Conservation (phyloP, 2,113 vertebrate genomes). For the Geococcyx californianus region DNA sequence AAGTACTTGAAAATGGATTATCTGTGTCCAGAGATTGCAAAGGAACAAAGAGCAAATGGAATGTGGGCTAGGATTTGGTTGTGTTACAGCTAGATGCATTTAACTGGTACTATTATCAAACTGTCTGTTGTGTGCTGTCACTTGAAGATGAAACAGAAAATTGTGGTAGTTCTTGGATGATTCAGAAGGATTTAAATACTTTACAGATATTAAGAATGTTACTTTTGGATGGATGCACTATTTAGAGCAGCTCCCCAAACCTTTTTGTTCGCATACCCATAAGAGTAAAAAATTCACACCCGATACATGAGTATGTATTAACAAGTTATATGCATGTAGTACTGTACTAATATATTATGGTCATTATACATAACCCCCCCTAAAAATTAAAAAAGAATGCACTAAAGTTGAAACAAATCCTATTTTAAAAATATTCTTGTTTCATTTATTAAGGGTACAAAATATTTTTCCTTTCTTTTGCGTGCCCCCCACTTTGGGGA, state of each 20-base stretch:
- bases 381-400: not conserved
- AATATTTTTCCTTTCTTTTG: not conserved
- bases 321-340: not conserved
- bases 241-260: not conserved
- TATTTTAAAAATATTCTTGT: not conserved
- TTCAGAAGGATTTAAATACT: not conserved
- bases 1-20: not conserved
- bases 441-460: not conserved
- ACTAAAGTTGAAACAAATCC: not conserved
- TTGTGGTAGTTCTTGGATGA: not conserved
- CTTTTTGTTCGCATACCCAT: not conserved
- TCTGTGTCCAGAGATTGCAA: not conserved
- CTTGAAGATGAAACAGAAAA: not conserved
- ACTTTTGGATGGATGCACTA: not conserved
- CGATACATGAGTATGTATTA: not conserved
- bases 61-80: not conserved
- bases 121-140: not conserved
- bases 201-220: not conserved
- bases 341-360: not conserved
- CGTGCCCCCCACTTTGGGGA: accelerated
- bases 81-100: not conserved
- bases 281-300: not conserved
- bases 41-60: not conserved
- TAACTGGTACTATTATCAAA: not conserved
- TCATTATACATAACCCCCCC: not conserved